Base-by-base conservation (phyloP, 2,888 invertebrate species). In the Cheilosia pagana region DNA sequence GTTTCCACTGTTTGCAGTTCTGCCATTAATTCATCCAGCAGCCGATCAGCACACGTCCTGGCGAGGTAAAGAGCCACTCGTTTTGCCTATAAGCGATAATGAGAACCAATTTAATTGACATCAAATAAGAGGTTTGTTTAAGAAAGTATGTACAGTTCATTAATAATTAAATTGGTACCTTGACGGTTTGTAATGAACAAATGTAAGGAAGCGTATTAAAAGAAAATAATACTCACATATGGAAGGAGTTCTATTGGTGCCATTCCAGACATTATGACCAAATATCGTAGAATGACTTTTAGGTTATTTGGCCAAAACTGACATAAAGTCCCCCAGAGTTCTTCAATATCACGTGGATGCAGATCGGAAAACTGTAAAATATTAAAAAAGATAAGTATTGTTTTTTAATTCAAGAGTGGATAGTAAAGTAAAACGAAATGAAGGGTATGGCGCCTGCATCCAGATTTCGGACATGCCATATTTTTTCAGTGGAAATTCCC, bases 1-100 rank as follows among this genome's bases (percentile, higher is more conserved):
- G 98, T 98, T 93, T 99, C 99, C 23, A 99, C 98, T 0, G 98
- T 98, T 93, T 98, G 98, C 87, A 99, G 93, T 92, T 99, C 99
- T 23, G 96, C 96, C 97, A 99, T 98, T 94, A 99, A 95, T 92
- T 99, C 98, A 90, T 99, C 98, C 28, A 99, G 94, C 14, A 99
- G 94, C 35, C 98, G 94, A 90, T 98, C 98, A 0, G 99, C 97
- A 78, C 97, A 95, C 0, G 98, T 96, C 71, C 98, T 94, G 12
- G 98, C 98, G 89, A 99, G 92, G 92, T 98, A 99, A 7, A 98
- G 93, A 31, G 98, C 96, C 25, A 99, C 98, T 60, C 98, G 94
- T 92, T 99, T 99, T 0, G 99, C 98, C 98, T 98, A 90, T 8
- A 67, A 65, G 25, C 55, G 39, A 71, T 65, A 74, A 81, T 39